Base-by-base conservation (phyloP, 2,797 vertebrate genomes). In the Fistularia commersonii region DNA sequence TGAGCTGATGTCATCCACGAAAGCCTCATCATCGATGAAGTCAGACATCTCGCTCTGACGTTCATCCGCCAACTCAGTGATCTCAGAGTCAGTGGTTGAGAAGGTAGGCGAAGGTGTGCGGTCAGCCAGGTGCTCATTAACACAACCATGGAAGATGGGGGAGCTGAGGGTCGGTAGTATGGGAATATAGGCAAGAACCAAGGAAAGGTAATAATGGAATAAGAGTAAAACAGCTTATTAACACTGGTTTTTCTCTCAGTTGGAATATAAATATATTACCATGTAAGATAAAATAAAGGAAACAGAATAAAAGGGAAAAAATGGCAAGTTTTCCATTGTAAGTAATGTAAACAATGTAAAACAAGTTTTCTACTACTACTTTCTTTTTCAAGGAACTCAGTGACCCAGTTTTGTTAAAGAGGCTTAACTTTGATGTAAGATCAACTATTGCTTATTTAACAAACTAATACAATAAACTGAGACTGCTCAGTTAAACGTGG, bases 71-170 rank as follows among this genome's bases (percentile, higher is more conserved):
- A 99, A 88, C 84, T 99, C 97, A 0, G 97, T 99, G 90, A 98
- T 93, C 90, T 99, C 97, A 0, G 97, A 99, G 87, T 99, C 97
- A 2, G 93, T 95, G 70, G 95, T 96, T 86, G 97, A 99, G 92
- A 99, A 97, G 79, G 97, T 99, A 64, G 97, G 97, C 51, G 97
- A 99, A 64, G 97, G 97, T 6, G 97, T 99, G 87, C 97, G 97
- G 85, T 99, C 97, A 3, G 92, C 91, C 82, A 99, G 92, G 68
- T 80, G 97, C 90, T 99, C 97, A 52, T 99, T 99, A 61, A 99
- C 97, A 46, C 97, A 99, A 85, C 97, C 97, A 35, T 99, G 92
- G 92, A 99, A 99, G 85, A 99, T 99, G 77, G 97, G 97, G 74
- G 97, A 94, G 91, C 97, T 99, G 88, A 63, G 57, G 56, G 61